phyloP scores from a whole-genome alignment of 2,888 invertebrate species.

The Brenthis ino region DNA sequence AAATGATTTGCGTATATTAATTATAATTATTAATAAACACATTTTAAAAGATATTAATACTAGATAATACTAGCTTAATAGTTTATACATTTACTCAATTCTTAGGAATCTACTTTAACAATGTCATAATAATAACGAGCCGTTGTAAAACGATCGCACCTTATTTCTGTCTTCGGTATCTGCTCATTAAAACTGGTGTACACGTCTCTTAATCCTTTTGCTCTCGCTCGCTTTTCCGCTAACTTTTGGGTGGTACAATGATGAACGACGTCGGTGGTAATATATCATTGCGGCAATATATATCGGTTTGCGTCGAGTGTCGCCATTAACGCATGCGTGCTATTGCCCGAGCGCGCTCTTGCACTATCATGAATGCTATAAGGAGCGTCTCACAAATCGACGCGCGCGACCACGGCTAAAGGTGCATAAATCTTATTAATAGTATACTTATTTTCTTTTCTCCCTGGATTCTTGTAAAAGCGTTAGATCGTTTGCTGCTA shows the following conservation, averaged over 20 bases:
- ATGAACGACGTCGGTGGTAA: constrained; percentile 76
- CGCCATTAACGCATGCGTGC: constrained; percentile 80
- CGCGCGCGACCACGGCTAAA: constrained; percentile 72
- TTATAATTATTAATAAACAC: too few species aligned
- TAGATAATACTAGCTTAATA: too few species aligned
- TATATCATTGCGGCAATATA: constrained; percentile 81
- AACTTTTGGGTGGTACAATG: constrained; percentile 82
- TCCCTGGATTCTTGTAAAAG: constrained; percentile 68
- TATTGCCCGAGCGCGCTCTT: constrained; percentile 64
- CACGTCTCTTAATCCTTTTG: constrained; percentile 65
- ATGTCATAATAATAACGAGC: constrained; percentile 76
- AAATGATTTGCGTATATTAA: too few species aligned
- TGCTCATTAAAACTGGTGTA: constrained; percentile 77
- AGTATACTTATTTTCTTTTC: constrained; percentile 74
- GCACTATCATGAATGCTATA: constrained; percentile 64
- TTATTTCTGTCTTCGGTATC: constrained; percentile 80
- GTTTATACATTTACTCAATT: background rate
- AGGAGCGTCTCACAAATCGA: constrained; percentile 75
- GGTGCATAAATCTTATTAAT: constrained; percentile 78
- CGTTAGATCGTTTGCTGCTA: constrained; percentile 58
- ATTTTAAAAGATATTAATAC: too few species aligned
- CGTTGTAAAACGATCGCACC: constrained; percentile 68
- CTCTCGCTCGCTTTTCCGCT: constrained; percentile 71
- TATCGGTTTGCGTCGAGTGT: constrained; percentile 78
- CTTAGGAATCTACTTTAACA: constrained; percentile 65